Evolutionary conservation across 2,888 invertebrate species (phyloP).

Genomic region (Enchytraeus crypticus): DNA sequence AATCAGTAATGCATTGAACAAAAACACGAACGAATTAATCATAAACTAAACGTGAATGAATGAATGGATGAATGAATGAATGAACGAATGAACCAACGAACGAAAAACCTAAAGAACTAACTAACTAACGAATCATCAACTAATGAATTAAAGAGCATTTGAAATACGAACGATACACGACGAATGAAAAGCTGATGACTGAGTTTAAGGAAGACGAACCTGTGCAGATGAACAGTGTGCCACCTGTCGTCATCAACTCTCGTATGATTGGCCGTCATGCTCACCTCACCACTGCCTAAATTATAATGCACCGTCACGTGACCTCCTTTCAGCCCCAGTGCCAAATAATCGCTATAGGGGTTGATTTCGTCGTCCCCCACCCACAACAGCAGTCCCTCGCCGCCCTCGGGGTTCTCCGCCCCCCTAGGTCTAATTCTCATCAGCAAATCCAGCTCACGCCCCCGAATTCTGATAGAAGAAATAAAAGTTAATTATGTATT

Average conservation of each 20-base stretch:
- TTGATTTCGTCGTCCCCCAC: conserved; percentile 60
- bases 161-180: too few relatives aligned
- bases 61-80: too few relatives aligned
- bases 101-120: too few relatives aligned
- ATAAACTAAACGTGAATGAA: too few relatives aligned
- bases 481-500: not conserved
- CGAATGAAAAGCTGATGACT: too few relatives aligned
- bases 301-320: conserved; percentile 58
- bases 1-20: too few relatives aligned
- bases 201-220: conserved; percentile 54
- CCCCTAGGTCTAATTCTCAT: conserved; percentile 74
- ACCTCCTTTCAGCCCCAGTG: conserved; percentile 72
- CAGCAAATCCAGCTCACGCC: conserved; percentile 61
- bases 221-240: conserved; percentile 67
- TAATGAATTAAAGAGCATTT: too few relatives aligned
- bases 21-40: too few relatives aligned
- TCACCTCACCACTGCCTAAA: conserved; percentile 75
- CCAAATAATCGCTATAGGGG: conserved; percentile 62
- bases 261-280: conserved; percentile 73
- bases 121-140: too few relatives aligned
- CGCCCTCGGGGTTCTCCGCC: too few relatives aligned
- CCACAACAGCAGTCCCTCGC: conserved; percentile 73
- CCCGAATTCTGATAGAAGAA: conserved; percentile 9
- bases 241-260: conserved; percentile 80
- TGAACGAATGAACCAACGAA: too few relatives aligned